Conservation (phyloP, 2,888 invertebrate genomes). For the Blomia tropicalis region DNA sequence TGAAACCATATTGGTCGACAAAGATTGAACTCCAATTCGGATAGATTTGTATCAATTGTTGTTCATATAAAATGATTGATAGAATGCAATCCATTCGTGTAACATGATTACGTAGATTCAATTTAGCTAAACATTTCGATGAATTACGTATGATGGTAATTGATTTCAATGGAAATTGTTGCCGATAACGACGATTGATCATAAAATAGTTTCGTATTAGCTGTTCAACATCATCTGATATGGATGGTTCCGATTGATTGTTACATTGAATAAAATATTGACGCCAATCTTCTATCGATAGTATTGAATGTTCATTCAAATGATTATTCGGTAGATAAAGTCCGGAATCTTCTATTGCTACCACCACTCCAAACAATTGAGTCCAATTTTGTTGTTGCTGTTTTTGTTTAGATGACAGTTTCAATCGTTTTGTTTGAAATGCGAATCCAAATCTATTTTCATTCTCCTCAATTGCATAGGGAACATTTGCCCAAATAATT, state of each 20-base stretch:
- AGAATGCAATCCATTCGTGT: slow-evolving; percentile 13
- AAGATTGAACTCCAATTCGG: neutral
- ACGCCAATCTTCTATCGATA: neutral
- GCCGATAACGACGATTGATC: neutral
- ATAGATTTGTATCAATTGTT: neutral
- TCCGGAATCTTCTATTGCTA: neutral
- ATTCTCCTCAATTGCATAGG: too few relatives aligned
- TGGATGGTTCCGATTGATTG: too few relatives aligned
- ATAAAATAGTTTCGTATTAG: neutral
- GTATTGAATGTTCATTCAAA: neutral
- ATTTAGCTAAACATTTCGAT: slow-evolving; percentile 10
- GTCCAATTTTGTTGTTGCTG: neutral
- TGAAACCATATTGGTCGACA: neutral
- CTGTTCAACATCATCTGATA: neutral
- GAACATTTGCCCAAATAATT: slow-evolving; percentile 7
- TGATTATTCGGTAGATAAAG: neutral
- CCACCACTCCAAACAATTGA: neutral
- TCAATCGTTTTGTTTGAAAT: too few relatives aligned
- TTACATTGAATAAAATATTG: neutral
- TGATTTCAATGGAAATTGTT: slow-evolving; percentile 2
- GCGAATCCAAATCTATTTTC: too few relatives aligned
- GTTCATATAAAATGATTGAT: slow-evolving; percentile 18
- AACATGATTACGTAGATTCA: slow-evolving; percentile 12
- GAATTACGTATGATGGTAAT: neutral
- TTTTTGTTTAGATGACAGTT: too few relatives aligned